Conservation (phyloP, 2,888 invertebrate genomes). For the Leptarthrus brevirostris region DNA sequence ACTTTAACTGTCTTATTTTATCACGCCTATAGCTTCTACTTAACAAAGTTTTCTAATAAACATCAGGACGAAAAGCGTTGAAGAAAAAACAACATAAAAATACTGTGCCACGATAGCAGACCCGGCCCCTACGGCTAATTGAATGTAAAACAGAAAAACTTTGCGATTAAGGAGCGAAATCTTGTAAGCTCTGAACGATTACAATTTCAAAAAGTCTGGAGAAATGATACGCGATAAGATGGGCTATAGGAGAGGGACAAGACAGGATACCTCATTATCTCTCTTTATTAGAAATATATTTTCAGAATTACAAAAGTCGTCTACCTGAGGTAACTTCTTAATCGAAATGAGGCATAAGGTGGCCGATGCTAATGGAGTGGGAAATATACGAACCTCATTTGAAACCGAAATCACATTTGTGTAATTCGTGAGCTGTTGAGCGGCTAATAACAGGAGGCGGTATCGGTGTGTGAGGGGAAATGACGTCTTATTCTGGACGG, state of each 20-base stretch:
- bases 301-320: neutral
- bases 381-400: neutral
- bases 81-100: neutral
- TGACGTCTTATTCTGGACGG: no score
- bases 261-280: no score
- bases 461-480: no score
- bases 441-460: neutral
- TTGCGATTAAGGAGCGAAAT: constrained; percentile 40
- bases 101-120: no score
- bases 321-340: constrained; percentile 16
- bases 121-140: constrained; percentile 28
- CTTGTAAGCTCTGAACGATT: constrained; percentile 23
- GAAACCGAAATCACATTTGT: constrained; percentile 10
- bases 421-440: constrained; percentile 1
- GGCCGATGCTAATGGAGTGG: neutral
- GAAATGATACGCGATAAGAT: no score
- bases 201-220: constrained; percentile 26
- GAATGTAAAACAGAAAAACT: constrained; percentile 41
- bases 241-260: no score
- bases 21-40: constrained; percentile 23
- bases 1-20: constrained; percentile 17
- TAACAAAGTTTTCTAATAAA: constrained; percentile 36
- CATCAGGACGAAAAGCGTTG: constrained; percentile 27
- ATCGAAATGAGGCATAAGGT: constrained; percentile 4
- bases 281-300: neutral